Evolutionary conservation across 2,113 vertebrate species (phyloP).

Genomic region (Uria aalge): DNA sequence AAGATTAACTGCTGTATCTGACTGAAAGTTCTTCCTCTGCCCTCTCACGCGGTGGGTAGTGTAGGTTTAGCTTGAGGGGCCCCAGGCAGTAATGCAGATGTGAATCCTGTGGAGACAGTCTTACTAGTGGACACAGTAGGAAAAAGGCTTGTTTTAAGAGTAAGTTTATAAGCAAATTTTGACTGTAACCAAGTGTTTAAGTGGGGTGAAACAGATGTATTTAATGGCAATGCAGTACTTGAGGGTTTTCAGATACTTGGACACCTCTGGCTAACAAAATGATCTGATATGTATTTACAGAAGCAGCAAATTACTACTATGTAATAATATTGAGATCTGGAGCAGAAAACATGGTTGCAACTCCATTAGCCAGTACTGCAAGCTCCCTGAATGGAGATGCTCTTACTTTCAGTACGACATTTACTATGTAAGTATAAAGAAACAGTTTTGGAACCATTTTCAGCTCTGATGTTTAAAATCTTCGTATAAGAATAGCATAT

Average conservation of each 20-base stretch:
- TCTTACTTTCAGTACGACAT: constrained; percentile 86
- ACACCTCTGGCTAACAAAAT: not conserved
- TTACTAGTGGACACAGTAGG: not conserved
- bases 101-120: not conserved
- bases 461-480: not conserved
- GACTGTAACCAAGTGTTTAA: not conserved
- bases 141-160: not conserved
- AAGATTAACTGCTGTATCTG: not conserved
- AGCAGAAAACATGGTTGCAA: constrained; percentile 88
- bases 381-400: constrained; percentile 89
- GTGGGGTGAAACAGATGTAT: not conserved
- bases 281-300: constrained; percentile 68
- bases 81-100: not conserved
- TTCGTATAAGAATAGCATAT: not conserved
- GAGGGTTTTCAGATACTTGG: not conserved
- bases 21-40: not conserved
- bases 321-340: constrained; percentile 89
- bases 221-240: not conserved
- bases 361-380: constrained; percentile 84
- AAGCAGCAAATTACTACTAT: constrained; percentile 88
- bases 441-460: not conserved
- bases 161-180: not conserved
- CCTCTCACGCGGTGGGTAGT: not conserved
- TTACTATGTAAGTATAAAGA: constrained; percentile 83
- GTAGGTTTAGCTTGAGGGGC: not conserved